These are phyloP conservation scores for Rhagonycha fulva DNA, from an alignment of 2,888 invertebrate species.

Conservation along the genomic window DNA sequence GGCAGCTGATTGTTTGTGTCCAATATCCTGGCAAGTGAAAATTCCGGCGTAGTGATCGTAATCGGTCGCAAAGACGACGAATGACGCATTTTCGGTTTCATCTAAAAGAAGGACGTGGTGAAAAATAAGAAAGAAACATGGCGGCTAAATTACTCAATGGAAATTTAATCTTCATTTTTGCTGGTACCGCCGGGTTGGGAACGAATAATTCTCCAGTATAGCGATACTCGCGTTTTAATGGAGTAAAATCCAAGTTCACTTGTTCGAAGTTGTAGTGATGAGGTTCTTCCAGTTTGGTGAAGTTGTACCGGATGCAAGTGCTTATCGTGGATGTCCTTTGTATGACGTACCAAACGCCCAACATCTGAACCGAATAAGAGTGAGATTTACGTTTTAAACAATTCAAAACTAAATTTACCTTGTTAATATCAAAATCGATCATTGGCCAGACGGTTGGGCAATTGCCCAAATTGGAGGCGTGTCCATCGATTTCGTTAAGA, in stretches of 20 bases:
- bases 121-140: background rate
- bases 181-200: constrained; percentile 67
- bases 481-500: constrained; percentile 49
- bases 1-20: constrained; percentile 77
- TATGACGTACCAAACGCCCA: constrained; percentile 83
- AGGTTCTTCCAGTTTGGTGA: constrained; percentile 71
- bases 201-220: constrained; percentile 73
- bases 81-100: constrained; percentile 74
- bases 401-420: constrained; percentile 58
- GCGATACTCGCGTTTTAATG: constrained; percentile 77
- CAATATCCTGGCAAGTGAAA: constrained; percentile 80
- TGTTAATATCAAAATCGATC: constrained; percentile 73
- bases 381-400: constrained; percentile 4
- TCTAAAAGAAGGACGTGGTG: constrained; percentile 58
- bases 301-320: constrained; percentile 79
- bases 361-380: constrained; percentile 60
- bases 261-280: constrained; percentile 72
- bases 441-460: constrained; percentile 77
- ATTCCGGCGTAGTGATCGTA: constrained; percentile 75
- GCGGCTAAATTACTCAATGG: constrained; percentile 71
- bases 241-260: constrained; percentile 71
- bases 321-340: constrained; percentile 84
- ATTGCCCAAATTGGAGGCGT: constrained; percentile 74
- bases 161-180: constrained; percentile 75
- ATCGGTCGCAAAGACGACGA: constrained; percentile 75